Evolutionary conservation across 2,888 invertebrate species (phyloP).

Genomic region (Cheilosia vernalis): DNA sequence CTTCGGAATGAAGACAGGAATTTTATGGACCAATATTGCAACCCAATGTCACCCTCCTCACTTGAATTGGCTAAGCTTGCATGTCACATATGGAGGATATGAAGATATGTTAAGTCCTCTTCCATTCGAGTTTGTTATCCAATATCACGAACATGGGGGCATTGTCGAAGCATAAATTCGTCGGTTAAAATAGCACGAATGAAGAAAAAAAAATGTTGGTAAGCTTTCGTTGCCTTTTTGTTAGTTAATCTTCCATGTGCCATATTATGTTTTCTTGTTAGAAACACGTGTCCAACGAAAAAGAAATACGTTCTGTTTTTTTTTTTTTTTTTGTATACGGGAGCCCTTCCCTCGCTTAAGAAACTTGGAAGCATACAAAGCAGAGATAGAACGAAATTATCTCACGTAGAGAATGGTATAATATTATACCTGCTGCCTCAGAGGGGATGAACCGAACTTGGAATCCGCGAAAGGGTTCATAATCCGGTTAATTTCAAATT

Average conservation of each 20-base stretch:
- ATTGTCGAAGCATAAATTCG: slow-evolving; percentile 41
- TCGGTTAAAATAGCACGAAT: slow-evolving; percentile 63
- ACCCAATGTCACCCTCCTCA: slow-evolving; percentile 36
- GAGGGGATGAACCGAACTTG: slow-evolving; percentile 22
- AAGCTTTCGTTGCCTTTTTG: background rate
- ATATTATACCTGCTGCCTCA: slow-evolving; percentile 46
- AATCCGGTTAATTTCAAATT: slow-evolving; percentile 72
- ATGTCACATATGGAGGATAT: slow-evolving; percentile 64
- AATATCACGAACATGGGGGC: slow-evolving; percentile 44
- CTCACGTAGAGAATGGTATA: slow-evolving; percentile 59
- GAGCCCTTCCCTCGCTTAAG: background rate
- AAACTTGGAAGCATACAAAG: slow-evolving; percentile 2
- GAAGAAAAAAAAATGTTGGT: background rate
- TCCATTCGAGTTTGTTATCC: slow-evolving; percentile 41
- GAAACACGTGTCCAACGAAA: slow-evolving; percentile 20
- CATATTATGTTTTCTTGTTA: slow-evolving; percentile 1
- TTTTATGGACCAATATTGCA: slow-evolving; percentile 64
- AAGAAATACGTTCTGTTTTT: background rate
- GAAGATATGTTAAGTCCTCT: slow-evolving; percentile 30
- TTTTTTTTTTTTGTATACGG: background rate
- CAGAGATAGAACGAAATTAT: slow-evolving; percentile 28
- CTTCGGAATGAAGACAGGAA: slow-evolving; percentile 43
- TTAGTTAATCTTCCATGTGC: slow-evolving; percentile 49
- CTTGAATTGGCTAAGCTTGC: slow-evolving; percentile 52
- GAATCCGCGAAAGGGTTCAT: slow-evolving; percentile 67